Conservation (phyloP, 2,888 invertebrate genomes). For the Hypomecis atomaria region DNA sequence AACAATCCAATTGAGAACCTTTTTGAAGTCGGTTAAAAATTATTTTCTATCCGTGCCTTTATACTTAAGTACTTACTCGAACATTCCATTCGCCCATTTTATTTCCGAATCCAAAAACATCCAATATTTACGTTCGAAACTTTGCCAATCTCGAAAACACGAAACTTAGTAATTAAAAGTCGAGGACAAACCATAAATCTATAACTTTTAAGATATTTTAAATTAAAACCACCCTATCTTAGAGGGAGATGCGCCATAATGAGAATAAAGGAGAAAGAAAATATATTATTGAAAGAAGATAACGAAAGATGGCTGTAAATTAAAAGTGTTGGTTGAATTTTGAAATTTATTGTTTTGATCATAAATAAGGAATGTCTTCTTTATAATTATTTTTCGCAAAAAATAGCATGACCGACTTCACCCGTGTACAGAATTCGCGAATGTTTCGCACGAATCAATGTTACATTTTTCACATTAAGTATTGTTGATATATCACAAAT, state of each 20-base stretch:
- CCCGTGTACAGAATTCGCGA: too few species aligned
- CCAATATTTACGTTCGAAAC: conserved; percentile 46
- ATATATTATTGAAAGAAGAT: conserved; percentile 32
- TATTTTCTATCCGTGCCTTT: too few species aligned
- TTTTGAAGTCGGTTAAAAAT: too few species aligned
- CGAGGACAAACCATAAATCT: conserved; percentile 42
- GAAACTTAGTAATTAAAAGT: conserved; percentile 72
- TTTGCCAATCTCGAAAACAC: conserved; percentile 49
- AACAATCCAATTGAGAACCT: too few species aligned
- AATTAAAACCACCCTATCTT: conserved; percentile 29
- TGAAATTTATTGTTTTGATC: conserved; percentile 17
- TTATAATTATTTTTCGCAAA: too few species aligned
- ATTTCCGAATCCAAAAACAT: conserved; percentile 34
- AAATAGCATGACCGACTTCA: too few species aligned
- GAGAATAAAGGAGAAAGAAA: conserved; percentile 24
- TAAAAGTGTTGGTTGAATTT: conserved; percentile 19
- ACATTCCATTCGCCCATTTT: background rate
- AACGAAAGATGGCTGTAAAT: conserved; percentile 23
- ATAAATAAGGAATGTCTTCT: conserved; percentile 15
- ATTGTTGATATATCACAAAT: too few species aligned
- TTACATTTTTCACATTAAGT: too few species aligned
- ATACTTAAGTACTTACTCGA: too few species aligned
- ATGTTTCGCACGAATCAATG: too few species aligned
- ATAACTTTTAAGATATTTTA: conserved; percentile 25
- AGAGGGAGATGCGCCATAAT: conserved; percentile 21